Evolutionary conservation across 2,888 invertebrate species (phyloP).

Genomic region (Machimus atricapillus): DNA sequence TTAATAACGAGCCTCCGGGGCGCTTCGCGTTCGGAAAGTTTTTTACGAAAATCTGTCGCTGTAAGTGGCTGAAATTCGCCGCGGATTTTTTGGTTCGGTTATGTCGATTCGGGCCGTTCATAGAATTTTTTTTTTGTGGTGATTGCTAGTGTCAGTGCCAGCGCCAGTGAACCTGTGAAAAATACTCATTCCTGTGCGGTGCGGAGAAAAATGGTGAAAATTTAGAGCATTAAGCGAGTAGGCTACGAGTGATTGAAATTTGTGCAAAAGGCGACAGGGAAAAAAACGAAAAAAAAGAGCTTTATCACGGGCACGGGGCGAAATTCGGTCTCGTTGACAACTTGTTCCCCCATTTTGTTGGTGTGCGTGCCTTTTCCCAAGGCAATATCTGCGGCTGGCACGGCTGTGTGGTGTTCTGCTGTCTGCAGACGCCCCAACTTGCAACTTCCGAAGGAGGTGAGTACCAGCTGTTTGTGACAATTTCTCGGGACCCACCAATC

Average conservation of each 20-base stretch:
- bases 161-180: background rate
- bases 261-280: background rate
- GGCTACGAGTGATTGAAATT: background rate
- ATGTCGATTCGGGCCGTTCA: background rate
- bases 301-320: constrained; percentile 20
- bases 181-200: background rate
- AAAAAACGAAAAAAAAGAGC: constrained; percentile 14
- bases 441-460: constrained; percentile 6
- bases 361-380: background rate
- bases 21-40: constrained; percentile 6
- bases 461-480: constrained; percentile 37
- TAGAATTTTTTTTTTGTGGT: background rate
- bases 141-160: background rate
- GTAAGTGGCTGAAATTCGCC: constrained; percentile 1
- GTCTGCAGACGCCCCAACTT: constrained; percentile 29
- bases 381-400: constrained; percentile 8
- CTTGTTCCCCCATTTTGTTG: constrained; percentile 20
- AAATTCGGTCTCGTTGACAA: constrained; percentile 28
- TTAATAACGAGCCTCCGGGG: background rate
- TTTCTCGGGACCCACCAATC: background rate
- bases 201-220: background rate
- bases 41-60: background rate
- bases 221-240: background rate
- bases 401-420: constrained; percentile 10
- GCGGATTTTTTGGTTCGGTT: background rate